Evolutionary conservation across 2,888 invertebrate genomes (phyloP).

Genomic region (Embidobia sp.): DNA sequence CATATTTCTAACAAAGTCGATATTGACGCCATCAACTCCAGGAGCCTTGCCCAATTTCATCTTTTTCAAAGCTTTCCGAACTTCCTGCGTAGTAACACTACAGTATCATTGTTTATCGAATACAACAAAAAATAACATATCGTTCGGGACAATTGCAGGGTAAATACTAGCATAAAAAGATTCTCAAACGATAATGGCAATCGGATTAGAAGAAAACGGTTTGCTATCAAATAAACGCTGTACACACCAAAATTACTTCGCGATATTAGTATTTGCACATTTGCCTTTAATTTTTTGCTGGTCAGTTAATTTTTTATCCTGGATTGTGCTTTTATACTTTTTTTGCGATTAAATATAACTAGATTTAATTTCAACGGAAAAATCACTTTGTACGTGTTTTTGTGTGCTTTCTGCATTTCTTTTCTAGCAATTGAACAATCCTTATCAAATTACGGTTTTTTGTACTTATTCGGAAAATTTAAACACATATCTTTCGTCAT

Average conservation of each 20-base stretch:
- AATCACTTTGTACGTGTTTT: background rate
- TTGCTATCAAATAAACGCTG: background rate
- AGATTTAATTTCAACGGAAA: background rate
- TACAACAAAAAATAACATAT: background rate
- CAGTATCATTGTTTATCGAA: background rate
- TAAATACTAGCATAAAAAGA: constrained; percentile 1
- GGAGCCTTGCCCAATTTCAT: constrained; percentile 15
- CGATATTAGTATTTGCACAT: constrained; percentile 7
- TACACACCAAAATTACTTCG: constrained; percentile 5
- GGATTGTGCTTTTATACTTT: background rate
- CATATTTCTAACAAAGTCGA: constrained; percentile 4
- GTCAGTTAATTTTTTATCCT: background rate
- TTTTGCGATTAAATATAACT: background rate
- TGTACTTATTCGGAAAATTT: background rate
- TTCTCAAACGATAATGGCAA: background rate
- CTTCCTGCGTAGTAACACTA: background rate
- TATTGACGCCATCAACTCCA: background rate
- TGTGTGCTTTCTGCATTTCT: background rate
- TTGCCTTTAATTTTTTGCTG: constrained; percentile 8
- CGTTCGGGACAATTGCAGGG: background rate
- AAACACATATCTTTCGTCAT: background rate
- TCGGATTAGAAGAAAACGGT: background rate
- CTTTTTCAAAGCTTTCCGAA: background rate
- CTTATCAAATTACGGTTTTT: constrained; percentile 9
- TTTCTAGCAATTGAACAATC: no score